phyloP scores from a whole-genome alignment of 1,140 invertebrate genomes.

The Formica selysi region DNA sequence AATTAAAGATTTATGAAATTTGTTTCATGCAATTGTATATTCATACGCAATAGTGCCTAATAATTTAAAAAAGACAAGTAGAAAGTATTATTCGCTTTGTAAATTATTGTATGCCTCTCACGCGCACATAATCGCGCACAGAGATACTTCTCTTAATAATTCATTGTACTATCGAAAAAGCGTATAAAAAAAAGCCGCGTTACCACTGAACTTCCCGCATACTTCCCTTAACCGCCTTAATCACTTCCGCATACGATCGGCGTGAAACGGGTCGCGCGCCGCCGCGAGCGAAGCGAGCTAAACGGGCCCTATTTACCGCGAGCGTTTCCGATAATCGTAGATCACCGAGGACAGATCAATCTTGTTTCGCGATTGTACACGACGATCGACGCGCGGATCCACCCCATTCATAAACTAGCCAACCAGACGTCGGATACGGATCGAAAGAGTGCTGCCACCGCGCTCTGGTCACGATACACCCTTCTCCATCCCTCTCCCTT shows the following conservation, averaged over 20 bases:
- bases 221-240: slow-evolving; percentile 23
- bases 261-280: slow-evolving; percentile 4
- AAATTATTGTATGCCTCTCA: neutral
- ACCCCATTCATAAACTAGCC: slow-evolving; percentile 68
- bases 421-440: slow-evolving; percentile 67
- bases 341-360: slow-evolving; percentile 73
- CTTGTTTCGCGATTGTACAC: slow-evolving; percentile 68
- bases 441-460: slow-evolving; percentile 23
- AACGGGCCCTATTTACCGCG: slow-evolving; percentile 62
- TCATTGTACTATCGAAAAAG: neutral
- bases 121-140: neutral
- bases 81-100: neutral
- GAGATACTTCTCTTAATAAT: neutral
- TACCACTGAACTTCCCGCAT: slow-evolving; percentile 33
- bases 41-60: neutral
- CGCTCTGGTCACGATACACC: neutral
- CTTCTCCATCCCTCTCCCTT: neutral
- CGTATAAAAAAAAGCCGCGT: neutral
- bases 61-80: too few relatives aligned
- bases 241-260: slow-evolving; percentile 52
- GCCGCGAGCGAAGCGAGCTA: slow-evolving; percentile 33
- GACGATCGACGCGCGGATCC: slow-evolving; percentile 60
- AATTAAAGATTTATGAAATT: slow-evolving; percentile 27
- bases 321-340: slow-evolving; percentile 72
- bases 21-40: neutral